Base-by-base conservation (phyloP, 2,888 invertebrate species). In the Griposia aprilina region DNA sequence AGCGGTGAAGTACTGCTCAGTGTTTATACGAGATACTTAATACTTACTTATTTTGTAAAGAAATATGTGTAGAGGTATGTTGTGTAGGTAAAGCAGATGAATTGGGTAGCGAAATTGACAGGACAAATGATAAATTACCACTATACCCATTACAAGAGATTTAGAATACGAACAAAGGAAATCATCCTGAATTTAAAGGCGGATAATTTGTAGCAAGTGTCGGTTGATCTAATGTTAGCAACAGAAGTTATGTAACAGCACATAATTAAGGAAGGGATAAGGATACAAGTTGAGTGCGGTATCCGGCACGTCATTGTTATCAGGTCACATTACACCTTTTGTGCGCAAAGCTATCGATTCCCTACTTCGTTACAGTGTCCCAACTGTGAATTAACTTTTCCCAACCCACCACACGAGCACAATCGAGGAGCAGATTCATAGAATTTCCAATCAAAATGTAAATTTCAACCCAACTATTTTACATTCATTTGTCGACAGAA, bases 401-500 rank as follows among this genome's bases (percentile, higher is more conserved):
- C 86, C 82, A 50, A 82, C 83, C 88, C 78, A 88, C 83, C 82
- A 85, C 85, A 87, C 89, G 81, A 86, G 85, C 85, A 90, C 90
- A 90, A 89, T 91, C 89, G 89, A 89, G 86, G 82, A 86, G 86
- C 90, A 90, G 89, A 90, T 91, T 90, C 91, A 87, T 91, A 91
- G 92, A 87, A 86, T 92, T 93, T 94, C 93, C 94, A 95, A 95
- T 95, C 94, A 95, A 95, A 95, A 95, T 95, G 95, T 92, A 94
- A 95, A 95, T 95, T 90, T 85, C 88, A 89, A 86, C 62, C 81
- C 88, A 88, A 91, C 91, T 92, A 91, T 89, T 93, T 92, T 90
- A 92, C 89, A 92, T 93, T 93, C 79, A 80, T 87, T 86, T 84
- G 81, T 85, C 78, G 72, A 65, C 66, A 73, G 81, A 70, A 87